Base-by-base conservation (phyloP, 2,797 vertebrate species). In the Phataginus tetradactyla region DNA sequence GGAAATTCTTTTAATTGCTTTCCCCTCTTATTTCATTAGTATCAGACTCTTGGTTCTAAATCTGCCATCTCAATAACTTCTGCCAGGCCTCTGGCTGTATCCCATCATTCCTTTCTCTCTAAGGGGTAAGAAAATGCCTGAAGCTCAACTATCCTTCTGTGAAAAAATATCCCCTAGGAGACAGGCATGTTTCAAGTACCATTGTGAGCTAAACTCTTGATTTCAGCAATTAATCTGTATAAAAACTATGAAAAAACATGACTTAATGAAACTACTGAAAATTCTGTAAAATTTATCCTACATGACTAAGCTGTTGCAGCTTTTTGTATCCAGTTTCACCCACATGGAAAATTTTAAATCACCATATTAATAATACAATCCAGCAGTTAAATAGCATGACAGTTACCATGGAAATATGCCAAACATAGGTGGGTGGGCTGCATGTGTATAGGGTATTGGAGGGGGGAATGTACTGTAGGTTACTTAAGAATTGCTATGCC, bases 381-480 rank as follows among this genome's bases (percentile, higher is more conserved):
- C 49, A 51, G 66, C 37, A 89, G 86, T 80, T 84, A 95, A 89
- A 80, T 75, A 91, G 64, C 83, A 68, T 37, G 61, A 32, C 66
- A 95, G 79, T 97, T 97, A 83, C 92, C 86, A 90, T 93, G 83
- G 94, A 90, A 94, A 96, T 88, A 34, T 92, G 79, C 81, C 90
- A 88, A 91, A 79, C 37, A 75, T 42, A 91, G 69, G 90, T 93
- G 78, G 86, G 32, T 34, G 95, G 95, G 23, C 42, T 83, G 37
- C 57, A 25, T 89, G 78, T 94, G 51, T 71, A 32, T 69, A 49
- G 68, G 59, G 11, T 87, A 55, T 32, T 51, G 2, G 29, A 53
- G 15, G 84, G 64, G 45, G 45, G 25, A 39, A 68, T 37, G 8
- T 49, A 64, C 83, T 86, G 20, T 72, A 90, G n/a, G 75, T 79